Base-by-base conservation (phyloP, 2,888 invertebrate species). In the Podotricha telesiphe region DNA sequence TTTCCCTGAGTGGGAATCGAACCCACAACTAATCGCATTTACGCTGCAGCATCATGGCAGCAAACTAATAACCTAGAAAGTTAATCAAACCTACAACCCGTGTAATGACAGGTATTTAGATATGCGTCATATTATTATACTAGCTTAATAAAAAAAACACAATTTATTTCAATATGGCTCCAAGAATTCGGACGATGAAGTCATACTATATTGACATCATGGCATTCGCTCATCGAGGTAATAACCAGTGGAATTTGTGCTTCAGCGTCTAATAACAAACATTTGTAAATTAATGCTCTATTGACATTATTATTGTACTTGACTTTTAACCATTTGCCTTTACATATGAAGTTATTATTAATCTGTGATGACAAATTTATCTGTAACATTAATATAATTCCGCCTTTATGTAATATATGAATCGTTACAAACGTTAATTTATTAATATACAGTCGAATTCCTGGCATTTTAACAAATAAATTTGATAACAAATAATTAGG, bases 131-230 rank as follows among this genome's bases (percentile, higher is more conserved):
- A 55, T 34, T 8, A n/a, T n/a, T n/a, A n/a, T n/a, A n/a, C 17
- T 37, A 0, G 1, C 11, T 37, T n/a, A 55, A 34, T 28, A 37
- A 42, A 48, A 22, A 58, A 66, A 59, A 59, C 15, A 28, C 28
- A 59, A 42, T 42, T 42, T 58, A 65, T 55, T 40, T 66, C 48
- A 66, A 58, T 58, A 53, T 8, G 22, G 45, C 56, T 17, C 56
- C n/a, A 47, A 66, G 68, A 67, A 69, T 71, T 71, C 53, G 47
- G 59, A 45, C 56, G 69, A 69, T 71, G 71, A 71, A 68, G 55
- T 71, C 71, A 71, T 64, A 64, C 66, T 51, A 71, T 71, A 69
- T 71, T 71, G 71, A 71, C 71, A 69, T 71, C 69, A 71, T 66
- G 28, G 62, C 59, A 64, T 69, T 69, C 66, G 63, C 66, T 67